These are phyloP conservation scores for Lymantria monacha DNA, from an alignment of 2,888 invertebrate species.

Conservation along the genomic window DNA sequence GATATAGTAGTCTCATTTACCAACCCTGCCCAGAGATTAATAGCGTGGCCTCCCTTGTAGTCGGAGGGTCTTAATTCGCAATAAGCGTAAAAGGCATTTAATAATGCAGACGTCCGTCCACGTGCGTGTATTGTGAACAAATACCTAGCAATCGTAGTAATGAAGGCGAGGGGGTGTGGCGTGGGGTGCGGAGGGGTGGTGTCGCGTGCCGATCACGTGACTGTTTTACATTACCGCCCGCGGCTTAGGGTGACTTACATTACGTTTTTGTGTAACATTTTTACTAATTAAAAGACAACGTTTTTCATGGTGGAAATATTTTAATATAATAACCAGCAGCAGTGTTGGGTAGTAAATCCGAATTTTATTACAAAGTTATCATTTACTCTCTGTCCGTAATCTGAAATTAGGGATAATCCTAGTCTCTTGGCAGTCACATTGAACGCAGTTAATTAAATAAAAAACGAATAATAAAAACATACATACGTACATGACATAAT, in stretches of 20 bases:
- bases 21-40: conserved; percentile 53
- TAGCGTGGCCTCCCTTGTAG: conserved; percentile 53
- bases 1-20: conserved; percentile 42
- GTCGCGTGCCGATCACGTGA: conserved; percentile 75
- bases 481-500: too few species aligned
- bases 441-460: too few species aligned
- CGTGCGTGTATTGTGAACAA: conserved; percentile 71
- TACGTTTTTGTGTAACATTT: conserved; percentile 48
- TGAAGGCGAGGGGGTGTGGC: conserved; percentile 58
- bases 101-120: conserved; percentile 78
- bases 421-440: too few species aligned
- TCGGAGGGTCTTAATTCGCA: conserved; percentile 67
- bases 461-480: too few species aligned
- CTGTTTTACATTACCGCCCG: conserved; percentile 63
- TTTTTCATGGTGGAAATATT: conserved; percentile 11
- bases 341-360: too few species aligned
- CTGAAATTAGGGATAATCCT: too few species aligned
- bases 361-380: too few species aligned
- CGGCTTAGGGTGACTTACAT: conserved; percentile 59
- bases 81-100: conserved; percentile 82
- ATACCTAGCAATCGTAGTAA: conserved; percentile 75
- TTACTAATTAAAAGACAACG: conserved; percentile 47
- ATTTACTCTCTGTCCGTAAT: too few species aligned
- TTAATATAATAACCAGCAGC: not conserved
- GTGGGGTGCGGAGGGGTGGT: conserved; percentile 27